Conservation (phyloP, 2,113 vertebrate species). For the Baryphthengus martii region DNA sequence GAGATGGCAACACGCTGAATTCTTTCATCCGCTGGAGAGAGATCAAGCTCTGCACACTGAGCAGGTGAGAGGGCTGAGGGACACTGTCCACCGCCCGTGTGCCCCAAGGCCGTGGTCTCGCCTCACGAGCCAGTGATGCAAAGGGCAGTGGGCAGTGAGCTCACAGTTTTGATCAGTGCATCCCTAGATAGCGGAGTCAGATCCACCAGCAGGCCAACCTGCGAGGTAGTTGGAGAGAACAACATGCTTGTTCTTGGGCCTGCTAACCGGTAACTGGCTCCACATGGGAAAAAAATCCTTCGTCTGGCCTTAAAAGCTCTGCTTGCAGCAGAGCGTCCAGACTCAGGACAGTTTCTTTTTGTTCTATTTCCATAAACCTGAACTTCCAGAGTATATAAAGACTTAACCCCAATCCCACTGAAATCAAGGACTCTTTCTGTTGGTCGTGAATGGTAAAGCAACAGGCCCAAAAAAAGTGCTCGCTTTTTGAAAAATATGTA, state of each 20-base stretch:
- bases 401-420: neutral
- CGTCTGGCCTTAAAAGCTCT: neutral
- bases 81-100: accelerated
- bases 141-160: neutral
- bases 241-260: neutral
- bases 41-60: neutral
- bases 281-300: neutral
- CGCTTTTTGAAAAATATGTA: neutral
- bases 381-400: neutral
- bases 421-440: neutral
- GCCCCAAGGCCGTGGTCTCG: neutral
- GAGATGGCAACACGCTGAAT: neutral
- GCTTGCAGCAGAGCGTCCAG: neutral
- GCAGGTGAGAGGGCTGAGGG: neutral
- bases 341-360: neutral
- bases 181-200: neutral
- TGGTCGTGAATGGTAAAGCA: neutral
- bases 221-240: neutral
- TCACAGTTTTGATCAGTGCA: neutral
- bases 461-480: neutral
- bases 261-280: neutral
- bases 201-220: neutral
- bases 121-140: neutral
- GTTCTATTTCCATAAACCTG: neutral
- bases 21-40: neutral